Conservation (phyloP, 2,797 vertebrate genomes). For the Alectoris magna region DNA sequence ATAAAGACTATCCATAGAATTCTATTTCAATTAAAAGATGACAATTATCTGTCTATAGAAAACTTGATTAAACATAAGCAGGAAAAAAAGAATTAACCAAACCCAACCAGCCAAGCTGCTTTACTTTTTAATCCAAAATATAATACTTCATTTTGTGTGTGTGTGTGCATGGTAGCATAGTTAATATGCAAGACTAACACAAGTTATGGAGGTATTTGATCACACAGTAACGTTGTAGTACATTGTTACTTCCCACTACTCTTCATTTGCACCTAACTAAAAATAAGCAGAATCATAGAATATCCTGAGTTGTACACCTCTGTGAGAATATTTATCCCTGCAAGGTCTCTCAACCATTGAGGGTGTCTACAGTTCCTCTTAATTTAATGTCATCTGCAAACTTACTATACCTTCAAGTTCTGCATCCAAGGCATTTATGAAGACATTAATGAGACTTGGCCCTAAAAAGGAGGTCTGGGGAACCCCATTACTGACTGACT, state of each 20-base stretch:
- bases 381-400: neutral
- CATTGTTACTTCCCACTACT: neutral
- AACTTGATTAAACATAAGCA: neutral
- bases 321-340: no score
- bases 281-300: neutral
- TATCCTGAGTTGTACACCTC: no score
- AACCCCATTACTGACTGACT: neutral
- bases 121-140: neutral
- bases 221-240: neutral
- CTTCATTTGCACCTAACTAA: neutral
- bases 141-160: neutral
- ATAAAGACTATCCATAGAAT: neutral
- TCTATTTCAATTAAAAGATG: conserved; percentile 40
- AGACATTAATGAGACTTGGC: neutral
- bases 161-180: neutral
- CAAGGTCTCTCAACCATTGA: no score
- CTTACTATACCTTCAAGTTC: neutral
- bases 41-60: neutral
- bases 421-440: neutral
- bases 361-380: no score
- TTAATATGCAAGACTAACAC: neutral
- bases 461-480: neutral
- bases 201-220: neutral
- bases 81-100: no score
- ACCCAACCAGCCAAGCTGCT: neutral